phyloP scores from a whole-genome alignment of 2,113 vertebrate genomes.

The Mugil cephalus region DNA sequence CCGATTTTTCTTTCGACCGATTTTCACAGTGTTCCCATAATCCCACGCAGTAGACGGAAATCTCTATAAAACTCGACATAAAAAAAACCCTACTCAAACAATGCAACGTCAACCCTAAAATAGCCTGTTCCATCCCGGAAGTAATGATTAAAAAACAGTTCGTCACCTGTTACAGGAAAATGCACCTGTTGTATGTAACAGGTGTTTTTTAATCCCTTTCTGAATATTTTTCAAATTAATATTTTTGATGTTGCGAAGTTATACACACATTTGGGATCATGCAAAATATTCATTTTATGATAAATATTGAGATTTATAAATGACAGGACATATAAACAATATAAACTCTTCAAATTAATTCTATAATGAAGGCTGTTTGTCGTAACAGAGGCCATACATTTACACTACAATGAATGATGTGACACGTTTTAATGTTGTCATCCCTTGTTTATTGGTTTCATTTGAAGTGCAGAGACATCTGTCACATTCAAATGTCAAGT shows the following conservation, averaged over 20 bases:
- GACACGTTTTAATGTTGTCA: not conserved
- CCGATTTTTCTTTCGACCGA: not conserved
- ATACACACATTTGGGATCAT: not conserved
- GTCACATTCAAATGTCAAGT: not conserved
- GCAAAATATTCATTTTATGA: not conserved
- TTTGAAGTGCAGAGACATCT: slow-evolving; percentile 4
- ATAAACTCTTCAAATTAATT: too few species aligned
- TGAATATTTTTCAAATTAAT: not conserved
- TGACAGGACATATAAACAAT: not conserved
- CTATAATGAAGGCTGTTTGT: not conserved
- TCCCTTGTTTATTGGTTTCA: slow-evolving; percentile 33
- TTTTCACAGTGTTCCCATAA: not conserved
- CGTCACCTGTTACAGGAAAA: too few species aligned
- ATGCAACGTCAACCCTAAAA: too few species aligned
- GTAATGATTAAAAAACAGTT: too few species aligned
- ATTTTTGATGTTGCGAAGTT: not conserved
- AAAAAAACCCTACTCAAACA: not conserved
- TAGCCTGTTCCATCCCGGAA: too few species aligned
- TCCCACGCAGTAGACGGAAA: not conserved
- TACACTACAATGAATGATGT: not conserved
- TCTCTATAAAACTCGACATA: not conserved
- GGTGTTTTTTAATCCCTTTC: not conserved
- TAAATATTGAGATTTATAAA: too few species aligned
- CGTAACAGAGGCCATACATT: not conserved
- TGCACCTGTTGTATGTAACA: not conserved